Base-by-base conservation (phyloP, 1,140 invertebrate species). In the Neodiprion virginianus region DNA sequence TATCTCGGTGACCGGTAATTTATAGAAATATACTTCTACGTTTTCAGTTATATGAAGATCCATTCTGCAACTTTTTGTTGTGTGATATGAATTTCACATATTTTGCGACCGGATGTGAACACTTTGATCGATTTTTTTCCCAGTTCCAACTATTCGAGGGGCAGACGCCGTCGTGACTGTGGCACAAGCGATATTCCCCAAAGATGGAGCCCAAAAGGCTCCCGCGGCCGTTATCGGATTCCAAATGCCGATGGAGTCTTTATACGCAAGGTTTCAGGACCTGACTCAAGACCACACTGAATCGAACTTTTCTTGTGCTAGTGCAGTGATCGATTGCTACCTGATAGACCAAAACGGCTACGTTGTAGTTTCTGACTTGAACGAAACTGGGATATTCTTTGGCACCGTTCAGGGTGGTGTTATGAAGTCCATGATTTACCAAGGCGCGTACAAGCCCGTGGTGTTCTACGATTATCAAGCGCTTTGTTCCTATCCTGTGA, bases 271-370 rank as follows among this genome's bases (percentile, higher is more conserved):
- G 73, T 96, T 96, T 83, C 89, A 91, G 28, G 88, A 92, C 68
- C 93, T 96, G n/a, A 94, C 94, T 1, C 90, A 91, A n/a, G 76
- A 76, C 1, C 80, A 79, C 1, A 76, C 69, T 10, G 86, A 85
- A 67, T 53, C 76, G 3, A 72, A 79, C 7, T 71, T 87, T 40
- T 83, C 85, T 69, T 94, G 91, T 85, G 89, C 83, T 72, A 88
- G 88, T 72, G 90, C 86, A 67, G 90, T 89, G 80, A 90, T 92
- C 72, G 93, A 95, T 77, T 97, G 96, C 82, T 97, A 94, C 83
- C 89, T 98, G 5, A 91, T 98, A 17, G 96, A 98, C 88, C 95
- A 94, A 80, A 96, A 96, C 83, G 96, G 96, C 0, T 98, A 96
- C 83, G 91, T 98, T n/a, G 89, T 98, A 1, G 89, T 96, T 14